Evolutionary conservation across 2,113 vertebrate genomes (phyloP).

Genomic region (Nanorana parkeri): DNA sequence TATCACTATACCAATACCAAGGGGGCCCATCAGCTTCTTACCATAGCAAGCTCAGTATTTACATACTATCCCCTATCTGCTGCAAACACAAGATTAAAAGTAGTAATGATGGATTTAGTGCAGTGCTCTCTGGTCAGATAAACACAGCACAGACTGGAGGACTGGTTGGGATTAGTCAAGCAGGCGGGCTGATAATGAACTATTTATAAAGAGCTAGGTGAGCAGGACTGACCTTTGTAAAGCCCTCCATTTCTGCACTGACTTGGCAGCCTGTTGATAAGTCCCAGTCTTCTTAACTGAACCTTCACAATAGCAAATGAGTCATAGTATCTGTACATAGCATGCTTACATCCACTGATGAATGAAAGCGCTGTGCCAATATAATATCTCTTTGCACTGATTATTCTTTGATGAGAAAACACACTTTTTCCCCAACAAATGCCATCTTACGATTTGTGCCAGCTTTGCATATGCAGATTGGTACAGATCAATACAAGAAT

Average conservation of each 20-base stretch:
- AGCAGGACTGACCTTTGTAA: slow-evolving; percentile 21
- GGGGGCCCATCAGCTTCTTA: not conserved
- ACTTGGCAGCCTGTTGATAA: slow-evolving; percentile 39
- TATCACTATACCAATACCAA: not conserved
- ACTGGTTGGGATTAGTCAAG: not conserved
- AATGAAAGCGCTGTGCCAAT: not conserved
- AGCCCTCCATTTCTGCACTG: not conserved
- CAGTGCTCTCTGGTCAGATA: slow-evolving; percentile 6
- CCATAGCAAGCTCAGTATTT: not conserved
- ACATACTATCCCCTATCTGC: not conserved
- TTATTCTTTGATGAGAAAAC: not conserved
- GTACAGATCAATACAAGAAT: no score
- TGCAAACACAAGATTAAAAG: not conserved
- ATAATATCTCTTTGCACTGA: not conserved
- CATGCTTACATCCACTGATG: not conserved
- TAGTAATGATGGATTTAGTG: slow-evolving; percentile 25
- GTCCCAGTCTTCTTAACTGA: not conserved
- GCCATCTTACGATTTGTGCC: no score
- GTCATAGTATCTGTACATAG: slow-evolving; percentile 22
- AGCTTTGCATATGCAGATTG: no score
- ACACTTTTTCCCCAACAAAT: no score
- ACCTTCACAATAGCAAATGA: slow-evolving; percentile 28
- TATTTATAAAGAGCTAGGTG: slow-evolving; percentile 12
- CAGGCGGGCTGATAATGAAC: slow-evolving; percentile 5
- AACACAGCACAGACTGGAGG: slow-evolving; percentile 2